phyloP scores from a whole-genome alignment of 2,797 vertebrate species.

The Capromys pilorides region DNA sequence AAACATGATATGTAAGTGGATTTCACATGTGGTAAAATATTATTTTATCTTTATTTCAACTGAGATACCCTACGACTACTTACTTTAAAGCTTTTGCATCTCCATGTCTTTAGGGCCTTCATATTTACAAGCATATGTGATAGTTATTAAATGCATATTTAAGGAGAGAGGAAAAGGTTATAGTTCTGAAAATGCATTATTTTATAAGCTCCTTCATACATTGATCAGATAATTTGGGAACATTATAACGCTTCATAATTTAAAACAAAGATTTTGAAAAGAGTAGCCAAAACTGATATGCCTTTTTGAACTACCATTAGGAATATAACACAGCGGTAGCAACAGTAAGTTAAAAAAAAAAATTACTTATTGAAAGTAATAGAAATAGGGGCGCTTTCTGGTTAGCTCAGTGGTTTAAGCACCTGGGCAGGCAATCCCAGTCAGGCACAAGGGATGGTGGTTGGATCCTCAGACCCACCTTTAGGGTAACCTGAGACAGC shows the following conservation, averaged over 20 bases:
- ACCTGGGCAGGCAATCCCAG: too few species aligned
- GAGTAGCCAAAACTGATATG: neutral
- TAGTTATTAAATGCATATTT: slow-evolving; percentile 38
- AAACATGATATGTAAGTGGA: slow-evolving; percentile 31
- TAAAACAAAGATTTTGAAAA: neutral
- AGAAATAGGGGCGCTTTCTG: neutral
- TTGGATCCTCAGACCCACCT: too few species aligned
- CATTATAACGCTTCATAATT: slow-evolving; percentile 47
- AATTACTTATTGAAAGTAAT: slow-evolving; percentile 27
- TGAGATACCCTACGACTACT: slow-evolving; percentile 19
- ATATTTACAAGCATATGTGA: neutral
- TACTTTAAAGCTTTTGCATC: slow-evolving; percentile 24
- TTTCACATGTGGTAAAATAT: slow-evolving; percentile 51
- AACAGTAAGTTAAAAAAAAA: neutral
- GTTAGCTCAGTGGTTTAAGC: too few species aligned
- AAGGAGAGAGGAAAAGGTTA: slow-evolving; percentile 3
- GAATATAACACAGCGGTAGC: neutral
- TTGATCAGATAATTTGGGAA: slow-evolving; percentile 29
- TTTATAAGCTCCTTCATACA: neutral
- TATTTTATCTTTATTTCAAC: slow-evolving; percentile 62
- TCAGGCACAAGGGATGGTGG: too few species aligned
- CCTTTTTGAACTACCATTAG: neutral
- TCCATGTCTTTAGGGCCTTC: neutral
- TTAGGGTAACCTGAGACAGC: too few species aligned
- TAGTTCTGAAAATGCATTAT: slow-evolving; percentile 13